A percentile compares a stretch with the other conserved stretches of the same genome.
Conservation (phyloP, 2,113 vertebrate species). For the Hystrix brachyura region DNA sequence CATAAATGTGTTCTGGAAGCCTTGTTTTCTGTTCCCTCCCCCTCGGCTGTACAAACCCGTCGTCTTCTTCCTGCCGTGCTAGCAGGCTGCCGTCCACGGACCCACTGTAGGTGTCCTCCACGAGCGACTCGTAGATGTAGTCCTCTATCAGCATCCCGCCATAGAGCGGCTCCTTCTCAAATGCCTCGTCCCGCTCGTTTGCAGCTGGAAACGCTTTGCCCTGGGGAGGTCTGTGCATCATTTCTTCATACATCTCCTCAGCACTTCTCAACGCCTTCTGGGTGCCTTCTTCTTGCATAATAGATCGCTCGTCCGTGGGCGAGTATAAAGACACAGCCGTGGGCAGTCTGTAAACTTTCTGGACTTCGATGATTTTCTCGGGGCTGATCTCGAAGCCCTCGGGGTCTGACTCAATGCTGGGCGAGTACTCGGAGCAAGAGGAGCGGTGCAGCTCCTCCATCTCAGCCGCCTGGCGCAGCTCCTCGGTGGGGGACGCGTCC, state of each 20-base stretch:
- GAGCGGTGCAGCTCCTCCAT: slow-evolving; percentile 93
- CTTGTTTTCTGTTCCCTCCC: slow-evolving; percentile 90
- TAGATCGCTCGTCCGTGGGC: slow-evolving; percentile 87
- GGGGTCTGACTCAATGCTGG: slow-evolving; percentile 95
- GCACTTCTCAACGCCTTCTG: slow-evolving; percentile 93
- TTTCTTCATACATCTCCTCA: slow-evolving; percentile 96
- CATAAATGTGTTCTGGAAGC: slow-evolving; percentile 93
- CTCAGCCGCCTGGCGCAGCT: slow-evolving; percentile 91
- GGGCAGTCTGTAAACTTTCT: slow-evolving; percentile 94
- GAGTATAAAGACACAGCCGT: slow-evolving; percentile 95
- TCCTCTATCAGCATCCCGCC: slow-evolving; percentile 98
- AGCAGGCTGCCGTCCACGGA: slow-evolving; percentile 85
- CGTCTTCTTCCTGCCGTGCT: slow-evolving; percentile 87
- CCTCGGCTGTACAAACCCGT: slow-evolving; percentile 87
- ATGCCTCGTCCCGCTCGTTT: slow-evolving; percentile 91
- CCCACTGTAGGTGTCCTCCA: slow-evolving; percentile 92
- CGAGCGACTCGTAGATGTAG: slow-evolving; percentile 97
- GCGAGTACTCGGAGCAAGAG: slow-evolving; percentile 95
- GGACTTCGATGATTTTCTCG: slow-evolving; percentile 96
- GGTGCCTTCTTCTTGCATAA: slow-evolving; percentile 82
- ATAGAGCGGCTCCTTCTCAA: slow-evolving; percentile 97
- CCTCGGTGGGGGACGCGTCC: slow-evolving; percentile 93
- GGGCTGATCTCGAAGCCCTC: slow-evolving; percentile 97
- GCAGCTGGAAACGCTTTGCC: slow-evolving; percentile 90
- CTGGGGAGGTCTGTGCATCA: slow-evolving; percentile 94